phyloP scores from a whole-genome alignment of 1,140 invertebrate genomes.

The Nephila pilipes region DNA sequence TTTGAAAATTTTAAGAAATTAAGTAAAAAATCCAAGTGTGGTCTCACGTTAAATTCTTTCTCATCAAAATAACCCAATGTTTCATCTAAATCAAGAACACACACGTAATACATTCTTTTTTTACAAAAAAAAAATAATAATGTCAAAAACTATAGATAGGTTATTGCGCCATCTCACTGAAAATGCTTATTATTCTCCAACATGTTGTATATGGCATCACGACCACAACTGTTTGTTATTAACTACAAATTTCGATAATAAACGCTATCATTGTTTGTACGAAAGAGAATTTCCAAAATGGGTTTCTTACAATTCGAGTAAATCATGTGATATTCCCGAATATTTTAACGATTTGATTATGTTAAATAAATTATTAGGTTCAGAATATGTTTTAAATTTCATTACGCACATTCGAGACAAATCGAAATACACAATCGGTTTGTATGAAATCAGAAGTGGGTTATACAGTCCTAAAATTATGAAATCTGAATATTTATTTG shows the following conservation, averaged over 20 bases:
- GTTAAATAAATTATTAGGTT: background rate
- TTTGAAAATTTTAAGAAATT: slow-evolving; percentile 36
- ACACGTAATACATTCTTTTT: background rate
- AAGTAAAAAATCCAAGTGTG: background rate
- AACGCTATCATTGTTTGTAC: slow-evolving; percentile 33
- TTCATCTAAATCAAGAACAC: slow-evolving; percentile 33
- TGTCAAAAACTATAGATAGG: background rate
- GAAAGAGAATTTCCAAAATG: background rate
- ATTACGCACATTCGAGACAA: slow-evolving; percentile 11
- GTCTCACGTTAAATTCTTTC: background rate
- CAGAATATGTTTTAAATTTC: slow-evolving; percentile 32
- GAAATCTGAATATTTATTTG: slow-evolving; percentile 35
- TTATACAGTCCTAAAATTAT: slow-evolving; percentile 36
- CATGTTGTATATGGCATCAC: background rate
- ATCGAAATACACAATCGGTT: slow-evolving; percentile 4
- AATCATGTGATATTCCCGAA: slow-evolving; percentile 52
- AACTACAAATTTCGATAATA: slow-evolving; percentile 5
- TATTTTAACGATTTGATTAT: slow-evolving; percentile 50
- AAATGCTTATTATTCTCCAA: background rate
- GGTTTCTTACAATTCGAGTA: slow-evolving; percentile 11
- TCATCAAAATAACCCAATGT: slow-evolving; percentile 9
- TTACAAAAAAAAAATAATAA: background rate
- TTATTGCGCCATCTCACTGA: background rate
- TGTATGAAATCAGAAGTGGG: slow-evolving; percentile 36
- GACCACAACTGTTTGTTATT: background rate